Base-by-base conservation (phyloP, 2,888 invertebrate genomes). In the Heteromyza rotundicornis region DNA sequence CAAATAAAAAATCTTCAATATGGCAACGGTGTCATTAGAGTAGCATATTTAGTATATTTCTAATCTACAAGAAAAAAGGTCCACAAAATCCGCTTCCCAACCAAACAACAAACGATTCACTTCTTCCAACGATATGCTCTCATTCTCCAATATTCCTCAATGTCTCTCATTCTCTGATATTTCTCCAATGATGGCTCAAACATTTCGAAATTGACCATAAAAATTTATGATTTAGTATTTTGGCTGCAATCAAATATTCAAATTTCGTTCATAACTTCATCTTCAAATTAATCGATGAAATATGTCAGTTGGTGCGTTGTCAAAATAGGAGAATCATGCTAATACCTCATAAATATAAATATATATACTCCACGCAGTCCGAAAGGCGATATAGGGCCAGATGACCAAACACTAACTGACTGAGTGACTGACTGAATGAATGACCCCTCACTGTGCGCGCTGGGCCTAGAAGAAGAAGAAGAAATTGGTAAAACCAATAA, bases 231-330 rank as follows among this genome's bases (percentile, higher is more conserved):
- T 71, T 77, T 73, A 69, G 65, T 67, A 66, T 66, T 61, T 65
- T 55, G 52, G 60, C 44, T 40, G 72, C 77, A 76, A 76, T 76
- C 73, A 76, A 76, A 77, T 76, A 77, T 77, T 76, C 69, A 76
- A 77, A 77, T 77, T 75, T 68, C 73, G 72, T 76, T 74, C 74
- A 74, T 74, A 74, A 75, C 74, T 74, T 74, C 73, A 74, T 76
- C 75, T 74, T 70, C 32, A 77, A 79, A 78, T 73, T 71, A 74
- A 75, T 75, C 74, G 75, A 73, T 78, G 77, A 77, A 73, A 78
- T 78, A 76, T 76, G 78, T 73, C 64, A 68, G 64, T 56, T 64
- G 60, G 56, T 62, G 53, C 72, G 75, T 72, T 78, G 78, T 78
- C 79, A 78, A 79, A 79, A 79, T 79, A 79, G 69, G 61, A 66